phyloP scores from a whole-genome alignment of 2,797 vertebrate genomes.

The Pseudopleuronectes americanus region DNA sequence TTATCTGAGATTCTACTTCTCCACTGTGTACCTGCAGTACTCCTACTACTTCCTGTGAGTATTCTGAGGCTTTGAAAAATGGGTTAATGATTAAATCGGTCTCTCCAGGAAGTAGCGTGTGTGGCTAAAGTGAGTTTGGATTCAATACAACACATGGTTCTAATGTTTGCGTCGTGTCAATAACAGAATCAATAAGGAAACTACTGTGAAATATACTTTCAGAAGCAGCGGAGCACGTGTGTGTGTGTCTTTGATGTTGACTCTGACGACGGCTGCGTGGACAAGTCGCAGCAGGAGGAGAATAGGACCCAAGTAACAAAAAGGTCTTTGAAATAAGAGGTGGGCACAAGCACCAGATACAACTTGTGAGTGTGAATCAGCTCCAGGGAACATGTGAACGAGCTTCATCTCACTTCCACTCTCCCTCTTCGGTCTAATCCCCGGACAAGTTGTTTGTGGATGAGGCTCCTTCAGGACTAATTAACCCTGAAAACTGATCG shows the following conservation, averaged over 20 bases:
- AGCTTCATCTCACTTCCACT: conserved; percentile 39
- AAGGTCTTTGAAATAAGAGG: conserved; percentile 27
- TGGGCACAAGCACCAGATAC: background rate
- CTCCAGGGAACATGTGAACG: conserved; percentile 26
- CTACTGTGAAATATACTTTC: background rate
- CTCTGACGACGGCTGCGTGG: background rate
- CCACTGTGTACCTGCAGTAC: background rate
- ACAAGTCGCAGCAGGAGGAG: conserved; percentile 34
- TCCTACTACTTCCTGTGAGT: background rate
- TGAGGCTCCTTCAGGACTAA: conserved; percentile 57
- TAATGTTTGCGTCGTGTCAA: background rate
- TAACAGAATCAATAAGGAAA: conserved; percentile 5
- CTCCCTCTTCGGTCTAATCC: conserved; percentile 40
- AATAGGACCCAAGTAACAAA: conserved; percentile 12
- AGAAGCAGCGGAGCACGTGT: background rate
- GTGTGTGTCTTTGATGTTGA: too few relatives aligned
- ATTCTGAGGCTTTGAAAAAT: conserved; percentile 3
- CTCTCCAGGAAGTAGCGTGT: conserved; percentile 24
- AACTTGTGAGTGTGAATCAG: conserved; percentile 13
- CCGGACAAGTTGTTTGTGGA: conserved; percentile 54
- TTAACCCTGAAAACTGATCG: conserved; percentile 57
- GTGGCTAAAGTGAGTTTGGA: conserved; percentile 1
- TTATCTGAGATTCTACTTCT: background rate
- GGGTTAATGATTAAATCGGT: conserved; percentile 43
- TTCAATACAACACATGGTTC: too few relatives aligned